Conservation (phyloP, 1,140 invertebrate genomes). For the Rhizoglyphus robini region DNA sequence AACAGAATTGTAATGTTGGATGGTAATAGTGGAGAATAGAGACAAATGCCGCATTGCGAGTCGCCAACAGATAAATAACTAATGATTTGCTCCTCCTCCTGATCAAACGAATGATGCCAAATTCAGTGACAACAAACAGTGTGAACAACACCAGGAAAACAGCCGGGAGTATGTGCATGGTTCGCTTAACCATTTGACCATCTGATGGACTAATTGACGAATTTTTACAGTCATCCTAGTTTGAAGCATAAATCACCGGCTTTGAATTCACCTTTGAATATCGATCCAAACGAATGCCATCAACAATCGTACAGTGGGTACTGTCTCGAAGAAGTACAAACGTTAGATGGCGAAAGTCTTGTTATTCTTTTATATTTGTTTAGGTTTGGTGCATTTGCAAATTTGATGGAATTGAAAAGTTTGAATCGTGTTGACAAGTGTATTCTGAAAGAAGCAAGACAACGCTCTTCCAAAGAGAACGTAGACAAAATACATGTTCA, state of each 20-base stretch:
- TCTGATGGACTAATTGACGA: not conserved
- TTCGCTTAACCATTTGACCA: not conserved
- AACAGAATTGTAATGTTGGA: not conserved
- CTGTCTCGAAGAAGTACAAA: not conserved
- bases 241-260: not conserved
- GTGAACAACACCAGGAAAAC: not conserved
- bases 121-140: not conserved
- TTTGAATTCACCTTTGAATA: not conserved
- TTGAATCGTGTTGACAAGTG: constrained; percentile 80
- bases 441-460: constrained; percentile 59
- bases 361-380: not conserved
- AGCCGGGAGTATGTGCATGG: not conserved
- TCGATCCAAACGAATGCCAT: constrained; percentile 15
- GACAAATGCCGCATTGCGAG: not conserved
- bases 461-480: constrained; percentile 58
- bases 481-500: constrained; percentile 79
- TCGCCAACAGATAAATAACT: not conserved
- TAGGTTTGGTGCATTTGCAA: constrained; percentile 4
- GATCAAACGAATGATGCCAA: constrained; percentile 10
- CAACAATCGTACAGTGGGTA: not conserved
- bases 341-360: not conserved
- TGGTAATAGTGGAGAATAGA: not conserved
- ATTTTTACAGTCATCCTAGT: not conserved
- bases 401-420: constrained; percentile 5
- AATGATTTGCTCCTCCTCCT: too few relatives aligned